Evolutionary conservation across 2,113 vertebrate species (phyloP).

Genomic region (Cisticola juncidis): DNA sequence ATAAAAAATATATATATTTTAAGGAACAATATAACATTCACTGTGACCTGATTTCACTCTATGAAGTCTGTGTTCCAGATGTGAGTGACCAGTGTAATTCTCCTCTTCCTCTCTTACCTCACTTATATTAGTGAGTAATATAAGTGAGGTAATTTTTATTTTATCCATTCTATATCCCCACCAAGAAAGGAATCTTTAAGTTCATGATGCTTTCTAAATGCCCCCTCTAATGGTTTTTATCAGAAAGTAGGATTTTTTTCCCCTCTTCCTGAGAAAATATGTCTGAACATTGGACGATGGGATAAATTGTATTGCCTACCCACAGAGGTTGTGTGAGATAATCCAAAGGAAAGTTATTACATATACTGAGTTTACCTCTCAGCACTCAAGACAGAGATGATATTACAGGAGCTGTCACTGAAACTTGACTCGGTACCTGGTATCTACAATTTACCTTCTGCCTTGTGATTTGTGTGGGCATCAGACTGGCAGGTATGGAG

Average conservation of each 20-base stretch:
- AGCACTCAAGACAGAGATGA: neutral
- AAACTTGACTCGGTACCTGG: neutral
- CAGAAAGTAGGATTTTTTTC: neutral
- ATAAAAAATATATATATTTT: neutral
- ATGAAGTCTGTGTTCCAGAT: slow-evolving; percentile 37
- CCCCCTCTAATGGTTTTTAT: neutral
- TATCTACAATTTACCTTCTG: neutral
- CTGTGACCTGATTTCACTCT: neutral
- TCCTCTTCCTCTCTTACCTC: neutral
- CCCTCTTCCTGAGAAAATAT: neutral
- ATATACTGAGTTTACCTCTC: neutral
- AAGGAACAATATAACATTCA: neutral
- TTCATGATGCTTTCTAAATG: neutral
- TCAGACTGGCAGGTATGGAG: neutral
- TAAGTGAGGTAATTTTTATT: too few relatives aligned
- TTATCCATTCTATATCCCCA: neutral
- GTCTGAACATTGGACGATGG: neutral
- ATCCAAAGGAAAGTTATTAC: neutral
- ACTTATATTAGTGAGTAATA: too few relatives aligned
- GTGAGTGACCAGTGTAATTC: neutral
- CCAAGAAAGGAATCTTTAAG: neutral
- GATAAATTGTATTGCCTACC: neutral
- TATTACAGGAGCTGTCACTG: neutral
- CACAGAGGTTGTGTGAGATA: neutral
- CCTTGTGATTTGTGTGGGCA: neutral